These are phyloP conservation scores for Solea solea DNA, from an alignment of 2,113 vertebrate genomes.

Conservation along the genomic window DNA sequence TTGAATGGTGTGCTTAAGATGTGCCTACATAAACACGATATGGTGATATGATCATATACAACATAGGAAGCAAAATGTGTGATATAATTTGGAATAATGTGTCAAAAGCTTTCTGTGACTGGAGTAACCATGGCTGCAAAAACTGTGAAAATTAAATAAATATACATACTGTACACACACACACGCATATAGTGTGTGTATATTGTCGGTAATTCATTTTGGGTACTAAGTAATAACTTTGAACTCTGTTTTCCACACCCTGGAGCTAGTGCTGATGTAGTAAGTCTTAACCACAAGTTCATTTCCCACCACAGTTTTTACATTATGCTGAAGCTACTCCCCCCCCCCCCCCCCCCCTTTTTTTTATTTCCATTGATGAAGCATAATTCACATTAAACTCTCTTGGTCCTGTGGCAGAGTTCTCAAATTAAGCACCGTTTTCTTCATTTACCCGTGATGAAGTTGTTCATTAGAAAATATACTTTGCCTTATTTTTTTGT, in stretches of 20 bases:
- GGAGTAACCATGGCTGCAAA: no score
- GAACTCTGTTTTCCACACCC: slow-evolving; percentile 42
- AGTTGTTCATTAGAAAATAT: slow-evolving; percentile 74
- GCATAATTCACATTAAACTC: slow-evolving; percentile 71
- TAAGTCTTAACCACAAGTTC: slow-evolving; percentile 32
- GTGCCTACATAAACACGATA: no score
- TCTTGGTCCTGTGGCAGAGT: slow-evolving; percentile 63
- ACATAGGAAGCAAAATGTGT: no score
- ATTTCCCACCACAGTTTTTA: slow-evolving; percentile 32
- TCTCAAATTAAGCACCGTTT: slow-evolving; percentile 72
- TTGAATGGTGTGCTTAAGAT: no score
- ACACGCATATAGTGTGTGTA: slow-evolving; percentile 2
- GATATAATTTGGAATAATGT: no score
- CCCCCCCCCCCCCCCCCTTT: not conserved
- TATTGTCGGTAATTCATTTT: slow-evolving; percentile 44
- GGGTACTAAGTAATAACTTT: slow-evolving; percentile 50
- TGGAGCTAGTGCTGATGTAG: slow-evolving; percentile 21
- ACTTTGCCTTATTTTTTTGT: slow-evolving; percentile 69
- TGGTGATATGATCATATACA: no score
- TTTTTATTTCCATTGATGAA: slow-evolving; percentile 40
- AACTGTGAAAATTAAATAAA: no score
- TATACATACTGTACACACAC: no score
- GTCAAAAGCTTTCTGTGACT: no score
- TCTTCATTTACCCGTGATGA: slow-evolving; percentile 70
- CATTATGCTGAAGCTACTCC: slow-evolving; percentile 43